Conservation (phyloP, 2,888 invertebrate genomes). For the Acleris cristana region DNA sequence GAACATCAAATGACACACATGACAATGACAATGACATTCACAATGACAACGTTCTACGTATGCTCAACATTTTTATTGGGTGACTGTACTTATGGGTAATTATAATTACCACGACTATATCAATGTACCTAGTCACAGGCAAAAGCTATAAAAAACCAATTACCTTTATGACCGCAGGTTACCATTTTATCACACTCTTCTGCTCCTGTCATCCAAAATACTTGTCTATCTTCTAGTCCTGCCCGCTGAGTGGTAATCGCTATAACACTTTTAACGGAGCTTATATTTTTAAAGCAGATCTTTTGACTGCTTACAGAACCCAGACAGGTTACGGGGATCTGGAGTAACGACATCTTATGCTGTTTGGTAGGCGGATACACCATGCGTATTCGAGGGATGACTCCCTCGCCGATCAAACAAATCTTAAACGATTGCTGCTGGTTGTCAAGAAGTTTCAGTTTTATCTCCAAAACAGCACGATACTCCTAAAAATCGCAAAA, state of each 20-base stretch:
- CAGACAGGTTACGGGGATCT: conserved; percentile 72
- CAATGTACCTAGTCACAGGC: too few species aligned
- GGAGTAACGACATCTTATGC: conserved; percentile 55
- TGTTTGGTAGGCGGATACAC: conserved; percentile 58
- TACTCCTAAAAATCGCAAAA: conserved; percentile 63
- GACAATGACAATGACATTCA: too few species aligned
- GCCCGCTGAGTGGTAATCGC: conserved; percentile 53
- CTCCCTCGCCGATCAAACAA: conserved; percentile 75
- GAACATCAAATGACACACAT: too few species aligned
- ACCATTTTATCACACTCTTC: conserved; percentile 52
- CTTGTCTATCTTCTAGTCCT: conserved; percentile 55
- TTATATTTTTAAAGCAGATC: conserved; percentile 69
- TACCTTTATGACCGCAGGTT: conserved; percentile 56
- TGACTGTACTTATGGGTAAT: too few species aligned
- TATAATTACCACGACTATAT: too few species aligned
- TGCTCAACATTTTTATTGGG: too few species aligned
- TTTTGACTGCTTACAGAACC: conserved; percentile 62
- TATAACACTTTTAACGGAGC: conserved; percentile 61
- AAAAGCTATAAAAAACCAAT: background rate
- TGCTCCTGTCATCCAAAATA: conserved; percentile 63
- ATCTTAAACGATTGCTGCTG: conserved; percentile 70
- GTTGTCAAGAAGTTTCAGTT: conserved; percentile 68
- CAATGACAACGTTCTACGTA: too few species aligned
- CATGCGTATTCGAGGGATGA: conserved; percentile 70
- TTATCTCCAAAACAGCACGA: conserved; percentile 72